Evolutionary conservation across 2,113 vertebrate genomes (phyloP).

Genomic region (Epinephelus lanceolatus): DNA sequence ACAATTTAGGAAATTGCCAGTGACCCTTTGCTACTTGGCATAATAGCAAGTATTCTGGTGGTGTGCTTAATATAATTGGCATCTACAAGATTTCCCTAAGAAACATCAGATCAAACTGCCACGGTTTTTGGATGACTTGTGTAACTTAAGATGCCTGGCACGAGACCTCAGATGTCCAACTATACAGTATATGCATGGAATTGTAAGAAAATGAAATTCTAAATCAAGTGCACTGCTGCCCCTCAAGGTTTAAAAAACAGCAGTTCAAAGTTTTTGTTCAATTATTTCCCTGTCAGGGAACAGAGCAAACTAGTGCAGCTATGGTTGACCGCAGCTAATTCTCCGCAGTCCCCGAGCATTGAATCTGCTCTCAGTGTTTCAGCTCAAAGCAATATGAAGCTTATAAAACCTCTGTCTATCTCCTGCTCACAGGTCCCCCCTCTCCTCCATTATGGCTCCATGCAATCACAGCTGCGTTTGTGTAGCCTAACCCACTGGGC

Average conservation of each 20-base stretch:
- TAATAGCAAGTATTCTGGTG: not conserved
- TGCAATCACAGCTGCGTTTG: conserved; percentile 78
- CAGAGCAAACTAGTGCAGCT: conserved; percentile 43
- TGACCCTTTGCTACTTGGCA: not conserved
- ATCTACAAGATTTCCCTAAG: not conserved
- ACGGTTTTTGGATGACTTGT: not conserved
- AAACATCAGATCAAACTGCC: too few species aligned
- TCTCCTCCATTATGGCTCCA: conserved; percentile 69
- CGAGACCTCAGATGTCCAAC: conserved; percentile 11
- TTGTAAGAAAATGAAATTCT: conserved; percentile 2
- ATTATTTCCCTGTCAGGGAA: conserved; percentile 48
- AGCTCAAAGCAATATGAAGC: conserved; percentile 75
- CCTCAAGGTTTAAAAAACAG: conserved; percentile 2
- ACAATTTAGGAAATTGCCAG: not conserved
- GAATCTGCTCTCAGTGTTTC: conserved; percentile 69
- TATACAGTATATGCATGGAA: not conserved
- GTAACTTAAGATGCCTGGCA: not conserved
- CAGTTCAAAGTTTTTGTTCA: conserved; percentile 47
- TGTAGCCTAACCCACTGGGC: conserved; percentile 77
- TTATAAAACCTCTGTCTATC: conserved; percentile 81
- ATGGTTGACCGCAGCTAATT: conserved; percentile 62
- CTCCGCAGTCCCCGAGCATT: conserved; percentile 56
- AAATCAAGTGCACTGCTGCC: conserved; percentile 4
- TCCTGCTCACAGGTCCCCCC: conserved; percentile 71
- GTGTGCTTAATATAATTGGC: not conserved